Conservation (phyloP, 2,113 vertebrate species). For the Formicarius rufipectus region DNA sequence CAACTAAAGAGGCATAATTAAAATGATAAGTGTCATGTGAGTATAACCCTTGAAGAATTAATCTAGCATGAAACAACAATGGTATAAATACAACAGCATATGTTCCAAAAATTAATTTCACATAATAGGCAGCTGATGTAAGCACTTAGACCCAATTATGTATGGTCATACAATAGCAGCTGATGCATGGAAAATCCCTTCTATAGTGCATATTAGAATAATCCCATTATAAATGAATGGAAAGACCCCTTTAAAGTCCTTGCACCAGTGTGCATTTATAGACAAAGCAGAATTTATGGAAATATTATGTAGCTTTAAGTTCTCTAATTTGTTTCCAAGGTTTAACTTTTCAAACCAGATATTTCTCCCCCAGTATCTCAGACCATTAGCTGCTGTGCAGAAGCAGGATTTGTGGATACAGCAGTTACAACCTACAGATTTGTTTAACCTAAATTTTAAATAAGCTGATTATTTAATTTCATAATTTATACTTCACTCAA, state of each 20-base stretch:
- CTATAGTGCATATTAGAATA: conserved; percentile 40
- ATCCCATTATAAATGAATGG: conserved; percentile 62
- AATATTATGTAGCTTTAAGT: background rate
- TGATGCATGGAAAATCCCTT: conserved; percentile 60
- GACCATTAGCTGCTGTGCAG: background rate
- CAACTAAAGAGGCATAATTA: conserved; percentile 78
- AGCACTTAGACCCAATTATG: conserved; percentile 62
- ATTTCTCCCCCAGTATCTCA: background rate
- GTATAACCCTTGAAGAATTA: conserved; percentile 79
- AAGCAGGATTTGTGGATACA: background rate
- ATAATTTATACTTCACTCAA: background rate
- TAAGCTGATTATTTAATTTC: background rate
- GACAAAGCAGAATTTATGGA: conserved; percentile 8
- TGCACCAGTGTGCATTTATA: background rate
- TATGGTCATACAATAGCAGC: conserved; percentile 43
- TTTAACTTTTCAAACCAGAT: background rate
- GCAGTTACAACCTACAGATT: background rate
- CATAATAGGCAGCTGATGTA: conserved; percentile 65
- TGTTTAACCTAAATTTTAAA: background rate
- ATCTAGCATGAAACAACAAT: conserved; percentile 74
- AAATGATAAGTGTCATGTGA: conserved; percentile 77
- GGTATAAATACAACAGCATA: conserved; percentile 71
- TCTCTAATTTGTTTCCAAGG: background rate
- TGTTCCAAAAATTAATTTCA: conserved; percentile 73
- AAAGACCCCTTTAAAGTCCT: conserved; percentile 39